Conservation (phyloP, 2,888 invertebrate species). For the Aphodius sticticus region DNA sequence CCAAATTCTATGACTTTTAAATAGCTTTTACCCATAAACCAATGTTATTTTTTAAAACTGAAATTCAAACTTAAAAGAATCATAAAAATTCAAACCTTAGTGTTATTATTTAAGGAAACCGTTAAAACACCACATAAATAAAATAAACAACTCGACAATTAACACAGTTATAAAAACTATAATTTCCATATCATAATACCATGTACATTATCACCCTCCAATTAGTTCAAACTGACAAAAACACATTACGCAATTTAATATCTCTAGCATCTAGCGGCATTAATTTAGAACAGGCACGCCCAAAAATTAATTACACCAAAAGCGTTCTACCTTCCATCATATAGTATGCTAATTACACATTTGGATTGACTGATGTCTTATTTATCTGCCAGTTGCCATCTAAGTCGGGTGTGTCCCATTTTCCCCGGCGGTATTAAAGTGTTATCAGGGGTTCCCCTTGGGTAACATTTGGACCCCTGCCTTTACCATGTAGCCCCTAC, state of each 20-base stretch:
- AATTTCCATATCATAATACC: no score
- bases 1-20: no score
- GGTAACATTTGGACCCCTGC: neutral
- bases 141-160: no score
- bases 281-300: neutral
- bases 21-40: no score
- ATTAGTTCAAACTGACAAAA: neutral
- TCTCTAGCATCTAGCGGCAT: neutral
- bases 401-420: neutral
- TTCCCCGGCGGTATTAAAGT: neutral
- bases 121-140: no score
- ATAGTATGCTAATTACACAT: neutral
- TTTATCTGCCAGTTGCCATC: neutral
- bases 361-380: neutral
- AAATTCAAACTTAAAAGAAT: no score
- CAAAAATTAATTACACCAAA: neutral
- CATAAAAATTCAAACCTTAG: no score
- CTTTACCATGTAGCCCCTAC: neutral
- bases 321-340: neutral
- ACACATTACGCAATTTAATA: neutral
- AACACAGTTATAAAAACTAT: no score
- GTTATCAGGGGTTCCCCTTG: neutral
- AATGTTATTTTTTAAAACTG: no score
- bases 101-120: no score
- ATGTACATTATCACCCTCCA: neutral